Evolutionary conservation across 2,888 invertebrate species (phyloP), one percentile per base, ranked within the genome.

Genomic region (Papilio gigon): DNA sequence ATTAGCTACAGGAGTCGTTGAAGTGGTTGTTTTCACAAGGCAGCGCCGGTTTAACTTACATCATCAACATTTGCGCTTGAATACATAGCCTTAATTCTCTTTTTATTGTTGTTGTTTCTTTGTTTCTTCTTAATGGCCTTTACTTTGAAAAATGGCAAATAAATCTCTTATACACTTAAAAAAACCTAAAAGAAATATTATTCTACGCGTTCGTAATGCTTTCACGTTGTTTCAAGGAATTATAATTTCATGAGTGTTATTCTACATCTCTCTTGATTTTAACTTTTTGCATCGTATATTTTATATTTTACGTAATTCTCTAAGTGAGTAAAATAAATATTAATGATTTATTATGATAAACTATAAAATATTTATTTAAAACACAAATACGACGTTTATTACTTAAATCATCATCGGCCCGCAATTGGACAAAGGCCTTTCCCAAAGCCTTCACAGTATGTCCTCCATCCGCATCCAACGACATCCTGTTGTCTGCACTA

Each of bases 21-120:
- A 33, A 59, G 17, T 65, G 40, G 40, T 35, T 44, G 59, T 60
- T 61, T 67, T 40, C 40, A 12, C 50, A 61, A 40, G 59, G 84
- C 78, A 81, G 80, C 74, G 76, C 77, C 81, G 81, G 76, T 83
- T 81, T 78, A 80, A 82, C 80, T 82, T 80, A 81, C 79, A 83
- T 85, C 83, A 84, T 75, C 78, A 84, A 84, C 82, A 81, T 82
- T 86, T 78, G 81, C 73, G 79, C 74, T 76, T 75, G 74, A 76
- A 80, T 56, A 67, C 67, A 67, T 67, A 53, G 61, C 30, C 67
- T 67, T 62, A 80, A 81, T 80, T 75, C 69, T 71, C 72, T 77
- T 77, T 76, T 76, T 77, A 80, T 79, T 78, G 77, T 77, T 75
- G 77, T 77, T 74, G 74, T 75, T 72, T 67, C 70, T 71, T 72